These are phyloP conservation scores for Acanthochromis polyacanthus DNA, from an alignment of 2,113 vertebrate genomes.

Conservation along the genomic window DNA sequence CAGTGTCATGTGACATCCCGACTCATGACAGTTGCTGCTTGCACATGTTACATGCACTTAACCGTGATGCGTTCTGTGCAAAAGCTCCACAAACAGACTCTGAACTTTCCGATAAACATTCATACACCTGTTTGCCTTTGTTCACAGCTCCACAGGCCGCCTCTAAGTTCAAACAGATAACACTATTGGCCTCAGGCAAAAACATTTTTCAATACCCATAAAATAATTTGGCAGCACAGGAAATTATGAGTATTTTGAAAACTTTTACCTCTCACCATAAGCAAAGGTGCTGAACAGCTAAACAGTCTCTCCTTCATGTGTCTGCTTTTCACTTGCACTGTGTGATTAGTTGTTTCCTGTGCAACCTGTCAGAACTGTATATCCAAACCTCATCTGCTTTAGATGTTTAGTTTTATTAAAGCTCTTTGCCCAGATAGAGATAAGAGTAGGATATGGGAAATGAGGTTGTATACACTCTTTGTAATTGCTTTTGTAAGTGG, in stretches of 20 bases:
- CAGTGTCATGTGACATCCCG: too few relatives aligned
- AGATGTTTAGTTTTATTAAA: slow-evolving; percentile 52
- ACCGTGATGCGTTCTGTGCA: too few relatives aligned
- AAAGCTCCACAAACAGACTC: too few relatives aligned
- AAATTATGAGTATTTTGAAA: not conserved
- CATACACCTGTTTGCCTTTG: too few relatives aligned
- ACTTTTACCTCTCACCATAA: not conserved
- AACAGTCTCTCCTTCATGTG: not conserved
- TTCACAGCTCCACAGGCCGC: too few relatives aligned
- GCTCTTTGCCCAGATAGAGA: slow-evolving; percentile 29
- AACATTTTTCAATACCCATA: not conserved
- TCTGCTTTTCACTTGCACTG: not conserved
- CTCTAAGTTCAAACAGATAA: too few relatives aligned
- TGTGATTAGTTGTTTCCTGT: slow-evolving; percentile 30
- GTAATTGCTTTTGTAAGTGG: slow-evolving; percentile 67
- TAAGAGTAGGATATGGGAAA: slow-evolving; percentile 38
- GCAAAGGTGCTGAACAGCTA: not conserved
- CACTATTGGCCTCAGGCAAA: too few relatives aligned
- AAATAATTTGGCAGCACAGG: not conserved
- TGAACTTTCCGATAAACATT: too few relatives aligned
- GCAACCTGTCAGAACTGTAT: slow-evolving; percentile 6
- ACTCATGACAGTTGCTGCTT: too few relatives aligned
- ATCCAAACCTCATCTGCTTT: slow-evolving; percentile 28
- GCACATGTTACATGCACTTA: too few relatives aligned
- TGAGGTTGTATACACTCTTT: slow-evolving; percentile 39